Evolutionary conservation across 2,888 invertebrate species (phyloP).

Genomic region (Plemyria rubiginata): DNA sequence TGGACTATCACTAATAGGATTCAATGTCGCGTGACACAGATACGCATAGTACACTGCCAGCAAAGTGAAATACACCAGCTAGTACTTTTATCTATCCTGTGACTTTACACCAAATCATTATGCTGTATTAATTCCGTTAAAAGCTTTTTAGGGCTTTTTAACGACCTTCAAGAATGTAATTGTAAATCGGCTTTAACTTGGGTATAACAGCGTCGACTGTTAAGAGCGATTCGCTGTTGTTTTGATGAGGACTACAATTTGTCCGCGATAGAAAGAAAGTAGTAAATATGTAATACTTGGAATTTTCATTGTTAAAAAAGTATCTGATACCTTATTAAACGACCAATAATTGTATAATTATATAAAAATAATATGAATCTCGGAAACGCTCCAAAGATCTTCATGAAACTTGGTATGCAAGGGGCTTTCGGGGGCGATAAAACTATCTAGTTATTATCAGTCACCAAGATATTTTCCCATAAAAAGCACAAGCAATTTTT

Average conservation of each 20-base stretch:
- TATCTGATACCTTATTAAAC: too few relatives aligned
- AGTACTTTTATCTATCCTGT: constrained; percentile 10
- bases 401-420: too few relatives aligned
- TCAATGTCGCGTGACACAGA: too few relatives aligned
- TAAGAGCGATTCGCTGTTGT: constrained; percentile 48
- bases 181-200: constrained; percentile 58
- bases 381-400: too few relatives aligned
- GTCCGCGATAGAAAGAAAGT: background rate
- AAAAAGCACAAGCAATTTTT: too few relatives aligned
- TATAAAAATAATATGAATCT: too few relatives aligned
- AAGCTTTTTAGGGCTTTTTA: constrained; percentile 62
- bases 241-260: constrained; percentile 42
- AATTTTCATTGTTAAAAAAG: too few relatives aligned
- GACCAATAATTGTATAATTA: too few relatives aligned
- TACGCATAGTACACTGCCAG: background rate
- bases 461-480: too few relatives aligned
- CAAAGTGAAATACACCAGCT: constrained; percentile 5
- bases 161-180: constrained; percentile 59
- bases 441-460: too few relatives aligned
- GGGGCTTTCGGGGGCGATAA: too few relatives aligned
- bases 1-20: too few relatives aligned
- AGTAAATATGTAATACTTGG: background rate
- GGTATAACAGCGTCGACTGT: constrained; percentile 48
- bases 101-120: constrained; percentile 56
- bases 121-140: constrained; percentile 68